Percentiles rank a stretch among this genome's conserved stretches.
Conservation (phyloP, 2,113 vertebrate genomes). For the Sitta europaea region DNA sequence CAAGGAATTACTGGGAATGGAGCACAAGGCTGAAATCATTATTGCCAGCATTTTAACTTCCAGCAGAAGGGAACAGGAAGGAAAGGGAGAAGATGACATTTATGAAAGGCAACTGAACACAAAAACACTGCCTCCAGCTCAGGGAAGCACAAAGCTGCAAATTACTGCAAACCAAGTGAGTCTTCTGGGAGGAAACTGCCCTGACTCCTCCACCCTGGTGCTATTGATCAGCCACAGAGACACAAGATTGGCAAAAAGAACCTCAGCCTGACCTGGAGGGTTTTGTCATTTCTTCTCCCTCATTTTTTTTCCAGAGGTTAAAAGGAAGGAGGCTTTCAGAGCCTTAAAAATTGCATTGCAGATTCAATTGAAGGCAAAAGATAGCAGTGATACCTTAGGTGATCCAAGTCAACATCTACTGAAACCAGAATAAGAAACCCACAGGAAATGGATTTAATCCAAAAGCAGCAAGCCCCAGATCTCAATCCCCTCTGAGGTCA, state of each 20-base stretch:
- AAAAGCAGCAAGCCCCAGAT: background rate
- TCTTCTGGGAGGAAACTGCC: background rate
- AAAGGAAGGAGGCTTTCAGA: no score
- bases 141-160: background rate
- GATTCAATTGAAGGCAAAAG: background rate
- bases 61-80: background rate
- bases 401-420: background rate
- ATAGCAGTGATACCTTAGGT: background rate
- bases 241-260: background rate
- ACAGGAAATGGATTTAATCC: background rate
- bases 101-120: background rate
- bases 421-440: background rate
- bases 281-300: background rate
- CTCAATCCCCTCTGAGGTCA: background rate
- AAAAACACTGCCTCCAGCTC: background rate
- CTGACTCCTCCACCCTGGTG: background rate
- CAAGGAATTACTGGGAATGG: background rate
- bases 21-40: background rate
- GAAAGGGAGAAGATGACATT: background rate
- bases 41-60: background rate
- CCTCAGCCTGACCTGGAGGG: rapidly evolving
- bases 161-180: background rate
- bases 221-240: background rate
- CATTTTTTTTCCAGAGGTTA: background rate
- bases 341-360: background rate